These are phyloP conservation scores for Notodonta ziczac DNA, from an alignment of 2,888 invertebrate genomes.

Conservation along the genomic window DNA sequence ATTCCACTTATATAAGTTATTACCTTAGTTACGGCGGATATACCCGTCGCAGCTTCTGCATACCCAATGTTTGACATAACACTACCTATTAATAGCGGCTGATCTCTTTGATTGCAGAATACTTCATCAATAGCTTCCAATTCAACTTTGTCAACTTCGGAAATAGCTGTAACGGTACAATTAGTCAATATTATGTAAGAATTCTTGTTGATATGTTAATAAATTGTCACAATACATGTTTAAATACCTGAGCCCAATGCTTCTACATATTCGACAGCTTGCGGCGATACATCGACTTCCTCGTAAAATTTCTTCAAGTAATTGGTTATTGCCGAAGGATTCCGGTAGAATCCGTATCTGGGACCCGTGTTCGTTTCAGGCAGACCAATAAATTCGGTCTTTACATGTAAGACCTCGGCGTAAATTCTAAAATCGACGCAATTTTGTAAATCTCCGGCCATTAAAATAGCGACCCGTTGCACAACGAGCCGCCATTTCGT, in stretches of 20 bases:
- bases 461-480: too few species aligned
- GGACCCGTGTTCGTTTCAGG: conserved; percentile 78
- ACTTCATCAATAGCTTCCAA: conserved; percentile 84
- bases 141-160: conserved; percentile 86
- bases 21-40: conserved; percentile 85
- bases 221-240: neutral
- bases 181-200: neutral
- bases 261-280: conserved; percentile 90
- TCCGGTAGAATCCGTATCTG: conserved; percentile 41
- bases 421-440: conserved; percentile 73
- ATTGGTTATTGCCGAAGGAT: conserved; percentile 7
- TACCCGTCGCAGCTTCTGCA: conserved; percentile 61
- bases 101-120: conserved; percentile 78
- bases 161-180: conserved; percentile 57
- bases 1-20: neutral
- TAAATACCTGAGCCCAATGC: conserved; percentile 89
- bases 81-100: conserved; percentile 83
- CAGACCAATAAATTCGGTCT: conserved; percentile 84
- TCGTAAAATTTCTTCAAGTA: conserved; percentile 80
- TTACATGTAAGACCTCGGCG: conserved; percentile 87
- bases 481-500: too few species aligned
- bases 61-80: conserved; percentile 69
- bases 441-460: too few species aligned
- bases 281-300: conserved; percentile 87
- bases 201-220: neutral